Evolutionary conservation across 2,797 vertebrate genomes (phyloP).

Genomic region (Microchirus variegatus): DNA sequence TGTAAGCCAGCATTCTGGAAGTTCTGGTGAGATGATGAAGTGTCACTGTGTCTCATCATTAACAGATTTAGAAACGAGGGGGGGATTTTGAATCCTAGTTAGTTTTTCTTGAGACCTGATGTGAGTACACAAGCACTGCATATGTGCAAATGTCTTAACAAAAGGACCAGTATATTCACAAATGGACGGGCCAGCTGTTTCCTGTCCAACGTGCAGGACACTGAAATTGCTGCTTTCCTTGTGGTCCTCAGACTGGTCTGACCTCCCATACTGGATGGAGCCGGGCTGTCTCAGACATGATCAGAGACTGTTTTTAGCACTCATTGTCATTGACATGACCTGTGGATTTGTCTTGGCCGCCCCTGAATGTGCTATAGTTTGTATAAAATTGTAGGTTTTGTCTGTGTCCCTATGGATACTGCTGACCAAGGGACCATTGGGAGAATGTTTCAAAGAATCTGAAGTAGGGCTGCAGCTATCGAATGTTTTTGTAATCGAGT

Average conservation of each 20-base stretch:
- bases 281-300: slow-evolving; percentile 54
- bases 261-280: slow-evolving; percentile 65
- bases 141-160: slow-evolving; percentile 3
- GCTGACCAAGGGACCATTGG: slow-evolving; percentile 58
- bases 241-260: slow-evolving; percentile 60
- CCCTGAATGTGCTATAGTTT: slow-evolving; percentile 48
- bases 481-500: no score
- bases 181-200: slow-evolving; percentile 43
- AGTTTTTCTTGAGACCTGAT: no score
- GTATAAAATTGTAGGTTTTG: slow-evolving; percentile 73
- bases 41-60: background rate
- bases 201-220: slow-evolving; percentile 50
- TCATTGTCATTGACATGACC: slow-evolving; percentile 72
- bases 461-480: no score
- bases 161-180: slow-evolving; percentile 16
- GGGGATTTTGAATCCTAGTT: background rate
- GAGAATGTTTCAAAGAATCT: slow-evolving; percentile 51
- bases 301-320: slow-evolving; percentile 65
- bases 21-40: background rate
- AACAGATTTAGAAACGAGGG: background rate
- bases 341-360: slow-evolving; percentile 74
- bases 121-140: background rate
- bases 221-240: slow-evolving; percentile 74
- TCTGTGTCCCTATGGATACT: slow-evolving; percentile 49
- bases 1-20: background rate